Conservation (phyloP, 2,113 vertebrate species). For the Amblyopsis rosae region DNA sequence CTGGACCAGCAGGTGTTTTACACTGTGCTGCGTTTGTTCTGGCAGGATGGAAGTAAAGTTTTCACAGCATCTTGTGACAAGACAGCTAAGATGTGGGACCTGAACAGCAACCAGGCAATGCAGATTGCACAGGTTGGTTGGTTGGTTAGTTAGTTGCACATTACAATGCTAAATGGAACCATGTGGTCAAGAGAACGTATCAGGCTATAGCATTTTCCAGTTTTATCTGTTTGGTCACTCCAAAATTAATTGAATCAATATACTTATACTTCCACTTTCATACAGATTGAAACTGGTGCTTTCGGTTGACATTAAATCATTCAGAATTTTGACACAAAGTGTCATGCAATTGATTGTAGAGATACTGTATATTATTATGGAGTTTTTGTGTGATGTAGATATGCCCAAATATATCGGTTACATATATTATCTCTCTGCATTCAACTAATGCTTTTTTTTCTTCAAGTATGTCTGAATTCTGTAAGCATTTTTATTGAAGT, state of each 20-base stretch:
- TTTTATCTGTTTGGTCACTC: too few species aligned
- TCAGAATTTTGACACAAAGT: too few species aligned
- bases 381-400: too few species aligned
- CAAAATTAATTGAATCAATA: too few species aligned
- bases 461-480: too few species aligned
- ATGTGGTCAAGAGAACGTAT: neutral
- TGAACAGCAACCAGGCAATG: conserved; percentile 97
- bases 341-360: too few species aligned
- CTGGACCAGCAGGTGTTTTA: neutral
- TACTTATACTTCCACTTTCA: neutral
- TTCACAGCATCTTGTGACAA: conserved; percentile 98
- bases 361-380: too few species aligned
- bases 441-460: too few species aligned
- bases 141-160: neutral
- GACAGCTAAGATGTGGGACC: conserved; percentile 99
- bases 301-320: too few species aligned
- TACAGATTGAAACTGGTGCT: neutral
- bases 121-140: conserved; percentile 92
- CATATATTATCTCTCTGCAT: too few species aligned
- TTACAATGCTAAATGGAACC: neutral
- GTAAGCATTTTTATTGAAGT: too few species aligned
- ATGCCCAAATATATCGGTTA: too few species aligned
- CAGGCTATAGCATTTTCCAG: neutral
- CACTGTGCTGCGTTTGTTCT: conserved; percentile 32
- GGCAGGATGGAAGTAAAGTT: conserved; percentile 97